These are phyloP conservation scores for Teinopalpus imperialis DNA, from an alignment of 2,888 invertebrate species.

Conservation along the genomic window DNA sequence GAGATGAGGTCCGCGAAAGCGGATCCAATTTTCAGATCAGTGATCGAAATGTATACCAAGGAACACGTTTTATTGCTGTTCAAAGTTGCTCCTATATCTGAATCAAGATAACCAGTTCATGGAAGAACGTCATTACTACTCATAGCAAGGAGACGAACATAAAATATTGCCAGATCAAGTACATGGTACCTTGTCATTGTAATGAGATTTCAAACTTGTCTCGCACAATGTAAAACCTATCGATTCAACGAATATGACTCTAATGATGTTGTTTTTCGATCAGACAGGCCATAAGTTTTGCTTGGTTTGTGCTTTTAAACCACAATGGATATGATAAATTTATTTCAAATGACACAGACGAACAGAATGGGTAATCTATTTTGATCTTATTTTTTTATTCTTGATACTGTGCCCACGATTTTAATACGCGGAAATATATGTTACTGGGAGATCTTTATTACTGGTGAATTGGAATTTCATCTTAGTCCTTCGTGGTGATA, in stretches of 20 bases:
- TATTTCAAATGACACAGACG: neutral
- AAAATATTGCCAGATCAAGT: neutral
- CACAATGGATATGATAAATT: conserved; percentile 47
- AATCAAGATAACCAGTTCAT: conserved; percentile 46
- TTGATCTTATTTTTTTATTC: neutral
- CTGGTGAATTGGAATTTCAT: no score
- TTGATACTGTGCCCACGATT: no score
- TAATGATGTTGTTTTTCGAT: conserved; percentile 50
- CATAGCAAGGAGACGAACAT: neutral
- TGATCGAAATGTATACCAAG: conserved; percentile 58
- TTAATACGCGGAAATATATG: no score
- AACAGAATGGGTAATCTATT: neutral
- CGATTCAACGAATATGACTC: conserved; percentile 49
- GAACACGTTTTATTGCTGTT: conserved; percentile 50
- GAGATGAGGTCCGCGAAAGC: no score
- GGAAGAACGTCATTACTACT: conserved; percentile 23
- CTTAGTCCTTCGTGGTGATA: no score
- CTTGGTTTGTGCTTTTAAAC: conserved; percentile 42
- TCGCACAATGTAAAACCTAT: conserved; percentile 37
- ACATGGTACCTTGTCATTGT: conserved; percentile 15
- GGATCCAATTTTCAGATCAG: no score
- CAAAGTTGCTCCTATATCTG: conserved; percentile 43
- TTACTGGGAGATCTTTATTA: no score
- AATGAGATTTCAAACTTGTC: neutral
- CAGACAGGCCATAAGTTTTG: conserved; percentile 48